Conservation (phyloP, 2,113 vertebrate genomes). For the Xiphorhynchus elegans region DNA sequence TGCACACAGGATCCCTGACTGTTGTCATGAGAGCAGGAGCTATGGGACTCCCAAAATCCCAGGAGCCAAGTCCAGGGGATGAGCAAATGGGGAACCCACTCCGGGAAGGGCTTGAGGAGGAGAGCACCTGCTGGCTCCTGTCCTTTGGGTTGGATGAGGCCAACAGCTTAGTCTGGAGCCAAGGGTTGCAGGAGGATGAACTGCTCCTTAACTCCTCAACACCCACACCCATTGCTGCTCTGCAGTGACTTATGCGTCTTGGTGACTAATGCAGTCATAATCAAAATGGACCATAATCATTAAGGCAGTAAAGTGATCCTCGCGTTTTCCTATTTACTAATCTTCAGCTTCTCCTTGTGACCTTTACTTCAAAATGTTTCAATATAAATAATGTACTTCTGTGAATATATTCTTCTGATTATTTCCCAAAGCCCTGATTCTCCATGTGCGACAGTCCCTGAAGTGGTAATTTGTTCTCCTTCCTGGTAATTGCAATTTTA, state of each 20-base stretch:
- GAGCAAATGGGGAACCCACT: not conserved
- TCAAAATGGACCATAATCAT: not conserved
- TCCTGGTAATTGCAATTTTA: conserved; percentile 79
- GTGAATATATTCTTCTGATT: conserved; percentile 76
- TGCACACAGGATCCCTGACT: fast-evolving
- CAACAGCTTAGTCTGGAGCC: fast-evolving
- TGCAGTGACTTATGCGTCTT: not conserved
- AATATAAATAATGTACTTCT: conserved; percentile 76
- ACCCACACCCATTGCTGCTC: not conserved
- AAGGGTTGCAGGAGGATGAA: not conserved
- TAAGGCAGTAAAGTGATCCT: not conserved
- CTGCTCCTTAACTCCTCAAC: not conserved
- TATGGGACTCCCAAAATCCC: too few species aligned
- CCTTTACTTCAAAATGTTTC: conserved; percentile 73
- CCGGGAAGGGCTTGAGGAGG: not conserved
- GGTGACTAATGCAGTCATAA: conserved; percentile 1
- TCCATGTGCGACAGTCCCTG: conserved; percentile 74
- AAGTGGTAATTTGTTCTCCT: conserved; percentile 79
- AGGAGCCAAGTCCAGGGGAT: fast-evolving
- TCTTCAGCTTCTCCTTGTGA: conserved; percentile 66
- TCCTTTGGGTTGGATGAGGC: too few species aligned
- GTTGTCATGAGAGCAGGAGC: fast-evolving
- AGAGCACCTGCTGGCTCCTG: not conserved
- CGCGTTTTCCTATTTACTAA: conserved; percentile 55
- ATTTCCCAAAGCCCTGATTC: conserved; percentile 71